Conservation (phyloP, 2,797 vertebrate species). For the Siniperca obscura region DNA sequence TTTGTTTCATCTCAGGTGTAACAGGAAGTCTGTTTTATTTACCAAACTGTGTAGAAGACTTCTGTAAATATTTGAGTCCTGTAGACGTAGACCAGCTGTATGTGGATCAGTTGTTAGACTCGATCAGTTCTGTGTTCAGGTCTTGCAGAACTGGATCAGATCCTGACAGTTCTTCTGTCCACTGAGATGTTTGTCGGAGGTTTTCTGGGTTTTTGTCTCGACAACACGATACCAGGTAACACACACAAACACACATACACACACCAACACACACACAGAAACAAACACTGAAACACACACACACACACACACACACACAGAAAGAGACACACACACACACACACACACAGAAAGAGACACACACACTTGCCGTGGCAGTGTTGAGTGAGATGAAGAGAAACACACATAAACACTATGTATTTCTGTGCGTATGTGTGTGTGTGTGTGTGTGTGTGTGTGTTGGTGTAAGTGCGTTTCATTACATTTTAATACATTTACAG, state of each 20-base stretch:
- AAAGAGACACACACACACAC: not conserved
- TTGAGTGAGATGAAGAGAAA: not conserved
- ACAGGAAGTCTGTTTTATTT: no score
- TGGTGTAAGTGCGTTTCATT: not conserved
- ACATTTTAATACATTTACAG: no score
- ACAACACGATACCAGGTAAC: slow-evolving; percentile 96
- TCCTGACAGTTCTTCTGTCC: slow-evolving; percentile 94
- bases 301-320: no score
- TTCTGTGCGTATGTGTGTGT: not conserved
- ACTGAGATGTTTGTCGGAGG: slow-evolving; percentile 99
- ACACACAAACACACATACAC: slow-evolving; percentile 4
- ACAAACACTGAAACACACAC: no score
- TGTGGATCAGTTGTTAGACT: not conserved
- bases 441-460: not conserved
- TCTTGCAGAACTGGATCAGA: slow-evolving; percentile 92
- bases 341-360: not conserved
- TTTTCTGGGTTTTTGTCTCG: slow-evolving; percentile 92
- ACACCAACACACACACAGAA: no score
- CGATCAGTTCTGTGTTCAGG: slow-evolving; percentile 79
- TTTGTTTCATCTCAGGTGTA: no score
- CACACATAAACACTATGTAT: not conserved
- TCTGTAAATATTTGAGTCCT: no score
- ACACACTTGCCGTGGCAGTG: not conserved
- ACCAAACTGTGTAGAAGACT: not conserved
- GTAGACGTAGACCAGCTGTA: not conserved